Evolutionary conservation across 2,113 vertebrate genomes (phyloP), one percentile per base, ranked within the genome.

Genomic region (Oophaga pumilio): DNA sequence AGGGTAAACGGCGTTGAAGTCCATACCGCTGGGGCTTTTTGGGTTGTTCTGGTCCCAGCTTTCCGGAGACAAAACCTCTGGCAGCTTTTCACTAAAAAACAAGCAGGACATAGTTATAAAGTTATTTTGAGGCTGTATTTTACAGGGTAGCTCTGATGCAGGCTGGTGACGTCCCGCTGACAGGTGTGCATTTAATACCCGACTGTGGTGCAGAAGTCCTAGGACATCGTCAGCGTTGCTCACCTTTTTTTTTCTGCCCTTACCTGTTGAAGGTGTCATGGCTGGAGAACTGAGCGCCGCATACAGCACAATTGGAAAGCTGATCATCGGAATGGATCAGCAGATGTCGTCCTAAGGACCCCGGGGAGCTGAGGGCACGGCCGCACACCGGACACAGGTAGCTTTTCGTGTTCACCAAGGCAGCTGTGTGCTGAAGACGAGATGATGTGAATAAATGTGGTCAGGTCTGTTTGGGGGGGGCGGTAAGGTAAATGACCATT

Each of bases 271-370:
- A 97, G n/a, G 97, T 98, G 93, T 94, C 95, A 43, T 97, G 97
- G 95, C 96, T 97, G 87, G 97, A 98, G 92, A 99, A 99, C 90
- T 93, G 96, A 26, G 97, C 94, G 76, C 98, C 98, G 76, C 98
- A 99, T 85, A 99, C 97, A 1, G 98, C 98, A 86, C 98, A 99
- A 95, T 99, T 98, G 90, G 98, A 98, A 87, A 97, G 95, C 90
- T 98, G 97, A 94, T 99, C 97, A 91, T 98, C 97, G 0, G 98
- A 98, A 93, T 99, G 98, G 93, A 99, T 99, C 89, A 99, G 96
- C 84, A 99, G 97, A 92, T 98, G 98, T 59, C 98, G 96, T 57
- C 98, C 98, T 28, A 99, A 92, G 17, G 98, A 99, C 86, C 97
- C 98, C 0, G 97, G 98, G 56, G 98, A 98, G 93, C 97, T 98